Conservation (phyloP, 2,888 invertebrate species). For the Tetanocera ferruginea region DNA sequence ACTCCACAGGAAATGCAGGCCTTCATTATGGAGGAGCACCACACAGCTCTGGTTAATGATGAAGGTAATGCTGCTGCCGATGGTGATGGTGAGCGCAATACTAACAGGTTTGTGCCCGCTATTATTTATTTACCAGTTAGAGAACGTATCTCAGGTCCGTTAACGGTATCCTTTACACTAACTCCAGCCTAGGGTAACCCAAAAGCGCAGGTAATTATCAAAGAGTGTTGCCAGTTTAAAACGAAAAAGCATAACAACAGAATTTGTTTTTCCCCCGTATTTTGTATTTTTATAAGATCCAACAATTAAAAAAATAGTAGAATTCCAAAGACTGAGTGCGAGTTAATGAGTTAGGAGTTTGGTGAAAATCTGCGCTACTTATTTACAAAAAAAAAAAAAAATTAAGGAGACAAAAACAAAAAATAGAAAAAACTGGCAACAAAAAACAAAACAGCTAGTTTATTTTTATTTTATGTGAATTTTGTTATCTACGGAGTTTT, state of each 20-base stretch:
- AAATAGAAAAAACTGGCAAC: slow-evolving; percentile 25
- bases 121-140: slow-evolving; percentile 95
- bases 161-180: slow-evolving; percentile 92
- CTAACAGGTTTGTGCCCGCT: slow-evolving; percentile 84
- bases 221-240: slow-evolving; percentile 17
- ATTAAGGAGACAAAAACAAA: slow-evolving; percentile 44
- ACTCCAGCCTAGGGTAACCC: slow-evolving; percentile 85
- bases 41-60: slow-evolving; percentile 21
- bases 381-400: slow-evolving; percentile 51
- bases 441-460: background rate
- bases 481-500: no score
- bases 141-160: slow-evolving; percentile 85
- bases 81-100: slow-evolving; percentile 1
- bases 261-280: slow-evolving; percentile 40
- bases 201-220: background rate
- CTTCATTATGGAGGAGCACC: slow-evolving; percentile 81
- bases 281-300: slow-evolving; percentile 48
- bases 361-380: no score
- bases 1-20: slow-evolving; percentile 85
- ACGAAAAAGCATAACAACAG: background rate
- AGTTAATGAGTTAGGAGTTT: slow-evolving; percentile 62
- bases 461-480: no score
- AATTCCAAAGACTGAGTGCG: slow-evolving; percentile 67
- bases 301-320: slow-evolving; percentile 54
- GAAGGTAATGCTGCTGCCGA: background rate